Percentiles rank a stretch among this genome's conserved stretches.
phyloP scores from a whole-genome alignment of 2,797 vertebrate genomes.

The Chelmon rostratus region DNA sequence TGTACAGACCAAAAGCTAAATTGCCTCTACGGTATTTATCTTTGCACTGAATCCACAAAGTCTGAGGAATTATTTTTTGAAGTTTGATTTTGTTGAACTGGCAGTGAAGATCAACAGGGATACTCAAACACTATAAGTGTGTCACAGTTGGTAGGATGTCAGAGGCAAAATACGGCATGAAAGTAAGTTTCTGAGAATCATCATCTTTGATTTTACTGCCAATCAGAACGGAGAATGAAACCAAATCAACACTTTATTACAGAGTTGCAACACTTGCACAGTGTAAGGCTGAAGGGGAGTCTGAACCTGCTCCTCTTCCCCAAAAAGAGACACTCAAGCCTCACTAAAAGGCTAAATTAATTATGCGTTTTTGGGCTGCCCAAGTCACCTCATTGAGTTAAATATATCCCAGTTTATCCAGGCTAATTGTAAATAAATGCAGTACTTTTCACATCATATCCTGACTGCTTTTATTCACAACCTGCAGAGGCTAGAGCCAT shows the following conservation, averaged over 20 bases:
- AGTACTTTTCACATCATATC: not conserved
- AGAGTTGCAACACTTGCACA: not conserved
- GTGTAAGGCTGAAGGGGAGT: not conserved
- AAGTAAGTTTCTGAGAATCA: not conserved
- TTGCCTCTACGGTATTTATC: not conserved
- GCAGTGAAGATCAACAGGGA: not conserved
- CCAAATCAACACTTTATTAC: not conserved
- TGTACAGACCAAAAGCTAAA: not conserved
- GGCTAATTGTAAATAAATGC: slow-evolving; percentile 11
- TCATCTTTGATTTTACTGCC: not conserved
- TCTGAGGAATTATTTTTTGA: not conserved
- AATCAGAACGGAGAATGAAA: not conserved
- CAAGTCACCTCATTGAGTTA: not conserved
- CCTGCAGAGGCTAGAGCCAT: not conserved
- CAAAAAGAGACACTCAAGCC: not conserved
- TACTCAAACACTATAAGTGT: too few species aligned
- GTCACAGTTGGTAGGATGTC: not conserved
- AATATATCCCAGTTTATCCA: not conserved
- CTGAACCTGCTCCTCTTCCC: not conserved
- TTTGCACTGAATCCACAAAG: not conserved
- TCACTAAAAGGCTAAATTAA: not conserved
- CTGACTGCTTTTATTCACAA: not conserved
- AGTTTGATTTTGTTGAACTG: not conserved
- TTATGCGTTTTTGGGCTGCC: rapidly evolving
- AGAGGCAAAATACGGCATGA: slow-evolving; percentile 11